Evolutionary conservation across 2,113 vertebrate species (phyloP).

Genomic region (Vidua macroura): DNA sequence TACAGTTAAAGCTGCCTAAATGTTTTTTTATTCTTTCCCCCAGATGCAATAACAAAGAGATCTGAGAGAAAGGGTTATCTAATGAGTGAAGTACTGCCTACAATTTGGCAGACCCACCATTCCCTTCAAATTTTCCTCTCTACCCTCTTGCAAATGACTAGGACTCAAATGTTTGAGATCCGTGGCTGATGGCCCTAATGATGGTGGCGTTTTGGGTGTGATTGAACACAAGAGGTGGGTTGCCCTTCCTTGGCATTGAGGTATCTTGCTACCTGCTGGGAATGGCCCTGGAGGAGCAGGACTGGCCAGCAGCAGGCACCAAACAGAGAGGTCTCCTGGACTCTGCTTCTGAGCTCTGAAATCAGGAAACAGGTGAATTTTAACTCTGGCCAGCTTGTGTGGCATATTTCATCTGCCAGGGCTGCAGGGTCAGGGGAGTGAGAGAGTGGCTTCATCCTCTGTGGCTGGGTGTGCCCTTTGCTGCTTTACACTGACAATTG

Average conservation of each 20-base stretch:
- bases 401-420: rapidly evolving
- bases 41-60: neutral
- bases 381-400: neutral
- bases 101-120: neutral
- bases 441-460: neutral
- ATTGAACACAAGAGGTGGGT: neutral
- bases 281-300: neutral
- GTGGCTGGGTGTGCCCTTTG: neutral
- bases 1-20: neutral
- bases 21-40: neutral
- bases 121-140: neutral
- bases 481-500: neutral
- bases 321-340: neutral
- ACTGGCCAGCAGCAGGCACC: neutral
- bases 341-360: neutral
- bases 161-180: neutral
- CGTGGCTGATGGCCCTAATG: neutral
- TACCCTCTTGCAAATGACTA: neutral
- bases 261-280: neutral
- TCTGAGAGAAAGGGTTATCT: neutral
- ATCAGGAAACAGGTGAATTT: neutral
- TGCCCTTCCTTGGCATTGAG: neutral
- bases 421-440: neutral
- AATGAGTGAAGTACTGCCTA: neutral
- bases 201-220: neutral